Evolutionary conservation across 53 echinoderm and acorn worm species (phyloP), one percentile per base, ranked within the genome.

Genomic region (Pentamera pediparva): DNA sequence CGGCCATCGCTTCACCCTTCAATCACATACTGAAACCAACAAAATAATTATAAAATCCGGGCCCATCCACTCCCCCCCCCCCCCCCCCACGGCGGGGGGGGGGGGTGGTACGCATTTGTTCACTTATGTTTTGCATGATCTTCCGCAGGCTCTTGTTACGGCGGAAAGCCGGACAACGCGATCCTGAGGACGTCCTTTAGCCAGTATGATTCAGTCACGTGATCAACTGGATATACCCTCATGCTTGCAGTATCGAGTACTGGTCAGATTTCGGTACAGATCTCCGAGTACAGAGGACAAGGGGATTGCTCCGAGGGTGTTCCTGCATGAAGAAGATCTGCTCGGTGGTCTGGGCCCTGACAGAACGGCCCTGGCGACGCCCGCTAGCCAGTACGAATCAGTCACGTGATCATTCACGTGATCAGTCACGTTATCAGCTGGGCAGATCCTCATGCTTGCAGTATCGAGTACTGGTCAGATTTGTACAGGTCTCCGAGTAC

Each of bases 251-350:
- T 78, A 38, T 21, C 2, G 61, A 86, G 72, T 89, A 85, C 47
- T 95, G 85, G 19, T 91, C 81, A n/a, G 91, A 84, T 63, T 87
- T 95, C n/a, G n/a, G 64, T 95, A 95, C 12, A 95, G 72, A 25
- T 95, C 95, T 26, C 81, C 82, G 10, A 95, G 59, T 10, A 95
- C 61, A 18, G 87, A 81, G 39, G 84, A 78, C 37, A 95, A 87
- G 37, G 95, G 95, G 65, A 90, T 95, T 8, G 82, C 74, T 0
- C 95, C 95, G 32, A 95, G 80, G 18, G 95, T 87, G 37, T 82
- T 88, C 8, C 95, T 70, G 70, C n/a, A n/a, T n/a, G n/a, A n/a
- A n/a, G n/a, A n/a, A n/a, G n/a, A n/a, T 45, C 47, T 15, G 12
- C n/a, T 45, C n/a, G 12, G 47, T 45, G 12, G n/a, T 45, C 47